Base-by-base conservation (phyloP, 2,888 invertebrate genomes). In the Heteropelma amictum region DNA sequence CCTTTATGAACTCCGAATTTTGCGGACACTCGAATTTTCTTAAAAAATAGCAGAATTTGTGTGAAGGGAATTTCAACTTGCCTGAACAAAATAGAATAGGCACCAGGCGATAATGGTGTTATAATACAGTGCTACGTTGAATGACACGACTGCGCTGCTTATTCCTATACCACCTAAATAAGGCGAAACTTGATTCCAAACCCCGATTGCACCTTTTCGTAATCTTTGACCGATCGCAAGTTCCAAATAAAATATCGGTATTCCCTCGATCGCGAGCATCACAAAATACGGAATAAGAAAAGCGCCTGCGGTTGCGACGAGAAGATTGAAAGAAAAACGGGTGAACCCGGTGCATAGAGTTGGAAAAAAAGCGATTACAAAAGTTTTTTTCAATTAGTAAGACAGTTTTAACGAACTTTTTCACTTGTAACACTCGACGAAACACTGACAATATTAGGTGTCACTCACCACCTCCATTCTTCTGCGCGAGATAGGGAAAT, bases 41-140 rank as follows among this genome's bases (percentile, higher is more conserved):
- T n/a, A 23, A 1, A 47, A 12, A 8, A 51, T 17, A 0, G 28
- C 2, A 30, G 53, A 19, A 54, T 14, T 30, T 51, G 14, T 17
- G 4, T 30, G 6, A 54, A 54, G n/a, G 19, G 5, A 21, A 10
- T 3, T 45, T 60, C 2, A 21, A 73, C 82, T 86, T 82, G 90
- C 92, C 89, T 96, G 96, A 80, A 95, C 94, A 87, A 98, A 95
- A 90, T 98, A 98, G 90, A 97, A 97, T 86, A 98, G 92, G 88
- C 98, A 98, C 98, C 98, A 98, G 74, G 98, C 98, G 81, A 98
- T 98, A 83, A 98, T 98, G 73, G 98, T 98, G 90, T 98, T 98
- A 90, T 98, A 98, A 90, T 98, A 98, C 78, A 98, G 92, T 8
- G 97, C 98, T 78, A 98, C 98, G 87, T 98, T 96, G 90, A 97